Conservation (phyloP, 2,888 invertebrate species). For the Ophion ellenae region DNA sequence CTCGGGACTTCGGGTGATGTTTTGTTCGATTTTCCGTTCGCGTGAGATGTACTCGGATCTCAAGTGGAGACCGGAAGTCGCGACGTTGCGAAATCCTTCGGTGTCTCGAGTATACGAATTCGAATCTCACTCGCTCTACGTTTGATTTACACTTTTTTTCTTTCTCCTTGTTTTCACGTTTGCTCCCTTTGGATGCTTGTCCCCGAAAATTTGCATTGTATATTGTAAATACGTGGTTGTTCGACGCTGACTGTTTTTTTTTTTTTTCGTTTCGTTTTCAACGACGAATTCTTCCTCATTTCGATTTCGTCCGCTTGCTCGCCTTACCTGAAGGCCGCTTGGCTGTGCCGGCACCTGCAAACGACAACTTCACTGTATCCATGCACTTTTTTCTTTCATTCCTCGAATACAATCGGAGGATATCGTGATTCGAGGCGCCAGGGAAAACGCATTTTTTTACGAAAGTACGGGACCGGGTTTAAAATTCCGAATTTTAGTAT, state of each 20-base stretch:
- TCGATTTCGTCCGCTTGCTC: slow-evolving; percentile 75
- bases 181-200: background rate
- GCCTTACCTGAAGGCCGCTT: slow-evolving; percentile 72
- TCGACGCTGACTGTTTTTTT: slow-evolving; percentile 11
- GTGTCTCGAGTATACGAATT: background rate
- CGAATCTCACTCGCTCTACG: background rate
- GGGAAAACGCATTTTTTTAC: background rate
- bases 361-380: slow-evolving; percentile 64
- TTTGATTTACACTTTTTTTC: background rate
- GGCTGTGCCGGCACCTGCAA: slow-evolving; percentile 72
- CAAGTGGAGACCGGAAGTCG: background rate
- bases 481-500: too few relatives aligned
- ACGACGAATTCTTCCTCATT: slow-evolving; percentile 65
- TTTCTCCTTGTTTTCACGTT: background rate
- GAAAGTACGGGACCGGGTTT: too few relatives aligned
- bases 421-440: background rate
- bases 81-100: background rate
- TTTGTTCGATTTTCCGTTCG: background rate
- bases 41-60: background rate
- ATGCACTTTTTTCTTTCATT: slow-evolving; percentile 28
- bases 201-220: slow-evolving; percentile 30
- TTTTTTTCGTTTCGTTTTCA: background rate
- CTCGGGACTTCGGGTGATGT: background rate
- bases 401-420: background rate
- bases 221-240: slow-evolving; percentile 36